Evolutionary conservation across 2,797 vertebrate genomes (phyloP).

Genomic region (Sebastes iracundus): DNA sequence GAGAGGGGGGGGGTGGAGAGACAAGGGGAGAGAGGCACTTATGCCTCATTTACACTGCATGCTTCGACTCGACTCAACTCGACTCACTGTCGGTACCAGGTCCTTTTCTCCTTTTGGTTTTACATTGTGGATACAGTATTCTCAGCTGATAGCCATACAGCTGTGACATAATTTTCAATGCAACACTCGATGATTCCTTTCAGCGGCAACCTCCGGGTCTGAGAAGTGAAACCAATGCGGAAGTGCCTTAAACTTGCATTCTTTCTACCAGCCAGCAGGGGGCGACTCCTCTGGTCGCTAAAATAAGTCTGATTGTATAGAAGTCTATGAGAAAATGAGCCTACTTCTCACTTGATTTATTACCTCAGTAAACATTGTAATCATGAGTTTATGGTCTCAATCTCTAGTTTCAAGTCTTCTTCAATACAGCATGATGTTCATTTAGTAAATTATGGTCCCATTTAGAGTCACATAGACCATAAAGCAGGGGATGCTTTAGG

Average conservation of each 20-base stretch:
- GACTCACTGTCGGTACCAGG: background rate
- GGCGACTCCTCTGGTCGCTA: too few relatives aligned
- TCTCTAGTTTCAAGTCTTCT: too few relatives aligned
- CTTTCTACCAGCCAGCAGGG: too few relatives aligned
- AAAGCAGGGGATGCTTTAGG: too few relatives aligned
- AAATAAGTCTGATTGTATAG: too few relatives aligned
- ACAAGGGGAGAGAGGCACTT: conserved; percentile 24
- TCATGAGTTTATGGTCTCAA: too few relatives aligned
- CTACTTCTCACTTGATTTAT: too few relatives aligned
- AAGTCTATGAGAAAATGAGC: too few relatives aligned
- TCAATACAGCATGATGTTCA: too few relatives aligned
- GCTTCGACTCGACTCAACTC: background rate
- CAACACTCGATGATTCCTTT: background rate
- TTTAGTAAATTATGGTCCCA: too few relatives aligned
- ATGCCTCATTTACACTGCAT: background rate
- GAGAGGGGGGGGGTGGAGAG: background rate
- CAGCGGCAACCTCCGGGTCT: background rate
- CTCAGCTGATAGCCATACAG: background rate
- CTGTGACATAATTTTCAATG: background rate
- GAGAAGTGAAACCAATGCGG: background rate
- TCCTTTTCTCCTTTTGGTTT: background rate
- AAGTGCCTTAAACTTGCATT: background rate
- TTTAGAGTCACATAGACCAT: too few relatives aligned
- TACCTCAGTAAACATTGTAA: too few relatives aligned
- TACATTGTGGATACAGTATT: background rate